These are phyloP conservation scores for Puffinus mauretanicus DNA, from an alignment of 2,113 vertebrate species.

Conservation along the genomic window DNA sequence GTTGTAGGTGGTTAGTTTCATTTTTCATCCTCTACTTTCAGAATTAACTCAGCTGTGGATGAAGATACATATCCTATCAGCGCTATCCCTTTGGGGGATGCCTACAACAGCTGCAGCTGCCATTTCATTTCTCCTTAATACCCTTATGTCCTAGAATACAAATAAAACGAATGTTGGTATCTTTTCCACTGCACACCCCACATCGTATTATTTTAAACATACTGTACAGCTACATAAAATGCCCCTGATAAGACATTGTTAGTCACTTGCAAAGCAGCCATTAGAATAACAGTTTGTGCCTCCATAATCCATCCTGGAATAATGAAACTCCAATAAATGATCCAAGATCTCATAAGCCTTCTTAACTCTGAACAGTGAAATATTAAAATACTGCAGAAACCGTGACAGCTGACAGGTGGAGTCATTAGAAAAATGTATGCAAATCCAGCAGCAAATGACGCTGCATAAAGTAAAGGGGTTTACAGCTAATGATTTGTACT, in stretches of 20 bases:
- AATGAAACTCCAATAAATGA: conserved; percentile 44
- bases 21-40: conserved; percentile 45
- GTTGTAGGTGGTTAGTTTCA: conserved; percentile 24
- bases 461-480: conserved; percentile 25
- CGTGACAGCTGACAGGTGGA: conserved; percentile 52
- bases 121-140: conserved; percentile 70
- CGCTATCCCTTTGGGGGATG: conserved; percentile 43
- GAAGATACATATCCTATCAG: conserved; percentile 65
- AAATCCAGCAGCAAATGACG: conserved; percentile 42
- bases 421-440: conserved; percentile 17
- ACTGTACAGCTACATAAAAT: neutral
- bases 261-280: conserved; percentile 1
- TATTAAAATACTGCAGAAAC: conserved; percentile 41
- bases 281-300: conserved; percentile 16
- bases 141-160: conserved; percentile 69
- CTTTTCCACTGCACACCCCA: neutral
- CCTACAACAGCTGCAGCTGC: conserved; percentile 65
- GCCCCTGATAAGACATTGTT: conserved; percentile 9
- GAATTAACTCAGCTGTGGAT: conserved; percentile 60
- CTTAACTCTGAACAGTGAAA: conserved; percentile 40
- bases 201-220: neutral
- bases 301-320: conserved; percentile 10
- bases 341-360: conserved; percentile 51
- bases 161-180: conserved; percentile 58
- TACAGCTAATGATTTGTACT: conserved; percentile 19